Evolutionary conservation across 53 echinoderm and acorn worm genomes (phyloP).

Genomic region (Stichopus horrens): DNA sequence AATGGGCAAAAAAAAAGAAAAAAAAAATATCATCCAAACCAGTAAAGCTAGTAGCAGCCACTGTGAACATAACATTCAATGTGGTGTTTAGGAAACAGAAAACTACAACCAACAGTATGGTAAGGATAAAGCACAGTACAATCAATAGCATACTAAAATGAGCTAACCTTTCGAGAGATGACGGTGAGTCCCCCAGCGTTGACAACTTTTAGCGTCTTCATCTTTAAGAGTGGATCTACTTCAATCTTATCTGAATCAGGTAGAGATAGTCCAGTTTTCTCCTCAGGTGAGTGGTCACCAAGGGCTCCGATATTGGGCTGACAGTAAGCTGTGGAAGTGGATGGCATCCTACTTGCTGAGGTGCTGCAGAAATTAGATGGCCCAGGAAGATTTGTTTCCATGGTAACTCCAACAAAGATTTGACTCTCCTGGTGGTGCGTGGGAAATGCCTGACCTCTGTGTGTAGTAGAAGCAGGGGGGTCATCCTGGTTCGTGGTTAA

Average conservation of each 20-base stretch:
- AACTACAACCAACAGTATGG: too few species aligned
- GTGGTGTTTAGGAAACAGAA: too few species aligned
- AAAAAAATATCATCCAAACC: too few species aligned
- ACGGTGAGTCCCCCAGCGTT: constrained; percentile 69
- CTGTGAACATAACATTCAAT: too few species aligned
- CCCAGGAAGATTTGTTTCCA: not conserved
- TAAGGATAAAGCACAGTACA: not conserved
- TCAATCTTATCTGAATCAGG: constrained; percentile 9
- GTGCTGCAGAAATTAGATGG: not conserved
- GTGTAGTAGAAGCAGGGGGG: not conserved
- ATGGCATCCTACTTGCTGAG: not conserved
- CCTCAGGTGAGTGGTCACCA: not conserved
- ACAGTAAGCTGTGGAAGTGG: not conserved
- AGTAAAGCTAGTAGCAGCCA: too few species aligned
- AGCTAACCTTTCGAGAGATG: constrained; percentile 47
- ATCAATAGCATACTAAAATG: not conserved
- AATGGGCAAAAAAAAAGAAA: too few species aligned
- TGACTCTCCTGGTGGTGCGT: not conserved
- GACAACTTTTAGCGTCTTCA: constrained; percentile 60
- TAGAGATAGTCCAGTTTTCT: not conserved
- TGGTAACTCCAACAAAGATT: not conserved
- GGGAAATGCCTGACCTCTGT: not conserved
- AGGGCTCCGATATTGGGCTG: not conserved
- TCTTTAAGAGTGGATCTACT: constrained; percentile 45
- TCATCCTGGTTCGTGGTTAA: not conserved